Evolutionary conservation across 1,140 invertebrate genomes (phyloP).

Genomic region (Ceratosolen fusciceps): DNA sequence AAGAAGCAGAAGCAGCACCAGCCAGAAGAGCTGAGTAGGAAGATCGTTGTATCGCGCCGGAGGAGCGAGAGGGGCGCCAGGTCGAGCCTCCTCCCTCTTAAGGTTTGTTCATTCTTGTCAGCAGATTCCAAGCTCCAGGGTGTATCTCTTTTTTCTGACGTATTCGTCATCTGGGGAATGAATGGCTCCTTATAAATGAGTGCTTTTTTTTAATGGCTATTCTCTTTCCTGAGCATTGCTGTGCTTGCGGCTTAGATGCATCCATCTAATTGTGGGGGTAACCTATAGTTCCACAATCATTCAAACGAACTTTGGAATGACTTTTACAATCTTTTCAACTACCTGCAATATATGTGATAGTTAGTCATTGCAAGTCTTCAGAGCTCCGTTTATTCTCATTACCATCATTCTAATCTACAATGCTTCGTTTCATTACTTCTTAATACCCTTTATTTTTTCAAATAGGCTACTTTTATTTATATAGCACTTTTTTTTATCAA

Average conservation of each 20-base stretch:
- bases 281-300: neutral
- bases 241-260: neutral
- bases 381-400: neutral
- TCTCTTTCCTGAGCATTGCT: neutral
- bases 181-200: no score
- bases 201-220: neutral
- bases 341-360: neutral
- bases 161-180: neutral
- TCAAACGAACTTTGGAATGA: neutral
- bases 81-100: conserved; percentile 33
- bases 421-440: no score
- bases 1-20: conserved; percentile 35
- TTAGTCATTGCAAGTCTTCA: neutral
- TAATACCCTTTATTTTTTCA: neutral
- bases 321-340: neutral
- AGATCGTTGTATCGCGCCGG: conserved; percentile 8
- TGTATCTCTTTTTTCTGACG: conserved; percentile 7
- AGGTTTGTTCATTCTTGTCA: conserved; percentile 28
- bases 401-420: no score
- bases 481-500: neutral
- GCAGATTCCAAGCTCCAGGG: neutral
- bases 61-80: conserved; percentile 11
- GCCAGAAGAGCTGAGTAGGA: conserved; percentile 29
- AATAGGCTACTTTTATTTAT: neutral
- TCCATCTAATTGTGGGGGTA: neutral